These are phyloP conservation scores for Artemisiospiza belli DNA, from an alignment of 2,113 vertebrate genomes.

Conservation along the genomic window DNA sequence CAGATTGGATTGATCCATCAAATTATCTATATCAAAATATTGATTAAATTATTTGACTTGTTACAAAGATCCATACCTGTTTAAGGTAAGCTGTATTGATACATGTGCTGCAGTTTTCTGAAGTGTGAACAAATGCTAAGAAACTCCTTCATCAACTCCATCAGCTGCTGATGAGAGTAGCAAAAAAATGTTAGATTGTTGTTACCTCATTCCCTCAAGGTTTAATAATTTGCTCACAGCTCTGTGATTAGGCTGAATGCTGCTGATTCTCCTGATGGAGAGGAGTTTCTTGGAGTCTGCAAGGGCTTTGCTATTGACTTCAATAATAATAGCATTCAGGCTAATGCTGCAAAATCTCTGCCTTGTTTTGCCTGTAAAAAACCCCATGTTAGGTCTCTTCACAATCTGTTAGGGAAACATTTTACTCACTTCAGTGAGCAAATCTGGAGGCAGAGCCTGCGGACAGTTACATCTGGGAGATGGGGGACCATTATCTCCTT, in stretches of 20 bases:
- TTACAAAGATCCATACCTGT: not conserved
- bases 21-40: not conserved
- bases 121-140: not conserved
- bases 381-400: not conserved
- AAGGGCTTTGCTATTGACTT: slow-evolving; percentile 11
- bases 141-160: not conserved
- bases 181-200: not conserved
- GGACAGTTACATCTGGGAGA: not conserved
- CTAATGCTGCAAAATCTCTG: slow-evolving; percentile 7
- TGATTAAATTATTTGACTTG: not conserved
- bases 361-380: not conserved
- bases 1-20: not conserved
- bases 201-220: not conserved
- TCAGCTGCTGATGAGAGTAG: not conserved
- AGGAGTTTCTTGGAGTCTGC: not conserved
- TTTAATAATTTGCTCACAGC: not conserved
- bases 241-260: not conserved
- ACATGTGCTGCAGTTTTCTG: not conserved
- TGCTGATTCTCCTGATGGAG: not conserved
- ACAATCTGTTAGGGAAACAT: not conserved
- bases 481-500: not conserved
- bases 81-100: not conserved
- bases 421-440: not conserved
- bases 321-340: not conserved
- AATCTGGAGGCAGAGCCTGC: not conserved